These are phyloP conservation scores for Microvelia longipes DNA, from an alignment of 1,140 invertebrate genomes.

Conservation along the genomic window DNA sequence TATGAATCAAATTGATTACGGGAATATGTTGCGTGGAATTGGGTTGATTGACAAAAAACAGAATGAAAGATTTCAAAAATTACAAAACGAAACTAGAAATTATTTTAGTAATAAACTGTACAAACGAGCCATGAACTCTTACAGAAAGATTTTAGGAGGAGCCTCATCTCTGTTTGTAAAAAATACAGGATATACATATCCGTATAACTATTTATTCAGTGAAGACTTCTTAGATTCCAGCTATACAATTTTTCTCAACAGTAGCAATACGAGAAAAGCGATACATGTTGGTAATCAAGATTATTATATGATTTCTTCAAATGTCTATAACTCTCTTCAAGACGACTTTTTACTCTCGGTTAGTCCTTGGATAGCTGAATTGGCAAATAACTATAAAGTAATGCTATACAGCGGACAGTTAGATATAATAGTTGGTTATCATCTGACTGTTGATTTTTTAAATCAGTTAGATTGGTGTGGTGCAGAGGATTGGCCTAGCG, in stretches of 20 bases:
- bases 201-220: not conserved
- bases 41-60: too few species aligned
- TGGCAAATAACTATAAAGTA: conserved; percentile 41
- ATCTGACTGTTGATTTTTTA: conserved; percentile 52
- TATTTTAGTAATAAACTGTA: too few species aligned
- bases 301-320: conserved; percentile 29
- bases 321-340: conserved; percentile 47
- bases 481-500: conserved; percentile 43
- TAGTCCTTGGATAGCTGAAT: conserved; percentile 51
- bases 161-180: not conserved
- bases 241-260: conserved; percentile 37
- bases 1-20: too few species aligned
- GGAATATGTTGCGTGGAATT: too few species aligned
- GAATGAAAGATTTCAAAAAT: too few species aligned
- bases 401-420: conserved; percentile 37
- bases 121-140: too few species aligned
- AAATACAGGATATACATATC: not conserved
- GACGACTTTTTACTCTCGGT: conserved; percentile 72
- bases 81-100: too few species aligned
- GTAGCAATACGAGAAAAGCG: conserved; percentile 41
- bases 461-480: conserved; percentile 46
- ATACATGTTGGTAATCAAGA: conserved; percentile 69
- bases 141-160: not conserved
- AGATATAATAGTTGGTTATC: conserved; percentile 70
- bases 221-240: not conserved